These are phyloP conservation scores for Drosophila nigrodunni DNA, from an alignment of 1,140 invertebrate genomes.

Conservation along the genomic window DNA sequence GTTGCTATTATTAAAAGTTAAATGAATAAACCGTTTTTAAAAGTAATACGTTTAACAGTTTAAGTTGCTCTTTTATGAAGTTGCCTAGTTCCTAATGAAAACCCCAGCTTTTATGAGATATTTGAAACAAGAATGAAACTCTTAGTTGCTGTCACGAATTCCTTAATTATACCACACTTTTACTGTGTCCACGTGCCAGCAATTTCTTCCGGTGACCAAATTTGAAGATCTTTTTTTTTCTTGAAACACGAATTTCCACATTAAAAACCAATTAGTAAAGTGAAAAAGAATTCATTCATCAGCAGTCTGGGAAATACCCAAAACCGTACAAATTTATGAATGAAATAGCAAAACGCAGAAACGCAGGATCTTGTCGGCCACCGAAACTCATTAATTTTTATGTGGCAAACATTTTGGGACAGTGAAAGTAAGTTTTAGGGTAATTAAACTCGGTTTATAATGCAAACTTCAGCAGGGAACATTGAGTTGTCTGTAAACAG, in stretches of 20 bases:
- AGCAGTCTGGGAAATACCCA: slow-evolving; percentile 57
- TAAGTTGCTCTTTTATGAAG: too few species aligned
- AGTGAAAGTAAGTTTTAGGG: slow-evolving; percentile 69
- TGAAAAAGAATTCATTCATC: slow-evolving; percentile 57
- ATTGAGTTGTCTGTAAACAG: slow-evolving; percentile 26
- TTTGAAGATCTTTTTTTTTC: slow-evolving; percentile 8
- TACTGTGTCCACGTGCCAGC: slow-evolving; percentile 21
- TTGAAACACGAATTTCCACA: slow-evolving; percentile 50
- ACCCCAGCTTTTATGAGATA: too few species aligned
- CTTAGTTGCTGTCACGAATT: too few species aligned
- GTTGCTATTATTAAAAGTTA: too few species aligned
- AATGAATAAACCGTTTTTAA: too few species aligned
- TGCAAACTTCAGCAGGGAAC: slow-evolving; percentile 26
- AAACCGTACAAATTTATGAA: slow-evolving; percentile 58
- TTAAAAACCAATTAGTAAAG: slow-evolving; percentile 65
- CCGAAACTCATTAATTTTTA: slow-evolving; percentile 71
- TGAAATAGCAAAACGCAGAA: slow-evolving; percentile 35
- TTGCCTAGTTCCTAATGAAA: too few species aligned
- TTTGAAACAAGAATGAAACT: too few species aligned
- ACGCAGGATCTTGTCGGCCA: background rate
- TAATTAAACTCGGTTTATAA: slow-evolving; percentile 68
- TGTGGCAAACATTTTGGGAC: slow-evolving; percentile 53
- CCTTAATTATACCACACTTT: too few species aligned
- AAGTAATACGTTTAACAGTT: too few species aligned
- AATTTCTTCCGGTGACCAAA: background rate